Conservation (phyloP, 1,140 invertebrate genomes). For the Meteorus sp. region DNA sequence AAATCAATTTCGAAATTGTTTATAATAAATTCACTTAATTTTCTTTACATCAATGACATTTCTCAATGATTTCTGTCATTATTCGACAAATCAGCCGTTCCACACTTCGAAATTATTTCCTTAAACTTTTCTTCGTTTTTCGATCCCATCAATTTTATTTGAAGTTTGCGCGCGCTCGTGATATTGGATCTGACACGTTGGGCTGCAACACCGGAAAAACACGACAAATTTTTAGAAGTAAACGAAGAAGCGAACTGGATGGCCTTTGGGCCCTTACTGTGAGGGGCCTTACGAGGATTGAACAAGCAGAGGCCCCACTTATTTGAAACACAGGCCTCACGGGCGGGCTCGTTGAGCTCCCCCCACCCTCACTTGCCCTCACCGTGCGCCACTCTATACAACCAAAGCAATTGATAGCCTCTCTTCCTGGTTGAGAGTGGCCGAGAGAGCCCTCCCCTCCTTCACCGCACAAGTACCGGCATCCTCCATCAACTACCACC, state of each 20-base stretch:
- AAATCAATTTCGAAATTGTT: too few species aligned
- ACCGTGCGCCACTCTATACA: constrained; percentile 6
- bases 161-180: background rate
- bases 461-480: background rate
- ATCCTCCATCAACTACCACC: constrained; percentile 9
- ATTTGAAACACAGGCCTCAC: constrained; percentile 25
- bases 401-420: constrained; percentile 17
- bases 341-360: constrained; percentile 18
- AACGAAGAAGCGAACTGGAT: constrained; percentile 52
- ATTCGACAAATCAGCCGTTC: too few species aligned
- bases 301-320: constrained; percentile 41
- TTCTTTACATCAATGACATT: too few species aligned
- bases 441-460: constrained; percentile 16
- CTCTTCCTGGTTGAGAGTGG: constrained; percentile 26
- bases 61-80: too few species aligned
- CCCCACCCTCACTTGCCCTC: constrained; percentile 8
- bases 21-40: too few species aligned
- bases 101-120: too few species aligned
- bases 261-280: constrained; percentile 55
- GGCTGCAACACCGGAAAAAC: constrained; percentile 36
- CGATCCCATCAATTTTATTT: background rate
- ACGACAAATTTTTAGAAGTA: constrained; percentile 53
- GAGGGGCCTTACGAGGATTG: constrained; percentile 44
- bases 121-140: background rate
- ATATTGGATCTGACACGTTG: background rate